Percentiles rank a stretch among this genome's conserved stretches.
These are phyloP conservation scores for Heliothis subflexa DNA, from an alignment of 1,140 invertebrate genomes.

Conservation along the genomic window DNA sequence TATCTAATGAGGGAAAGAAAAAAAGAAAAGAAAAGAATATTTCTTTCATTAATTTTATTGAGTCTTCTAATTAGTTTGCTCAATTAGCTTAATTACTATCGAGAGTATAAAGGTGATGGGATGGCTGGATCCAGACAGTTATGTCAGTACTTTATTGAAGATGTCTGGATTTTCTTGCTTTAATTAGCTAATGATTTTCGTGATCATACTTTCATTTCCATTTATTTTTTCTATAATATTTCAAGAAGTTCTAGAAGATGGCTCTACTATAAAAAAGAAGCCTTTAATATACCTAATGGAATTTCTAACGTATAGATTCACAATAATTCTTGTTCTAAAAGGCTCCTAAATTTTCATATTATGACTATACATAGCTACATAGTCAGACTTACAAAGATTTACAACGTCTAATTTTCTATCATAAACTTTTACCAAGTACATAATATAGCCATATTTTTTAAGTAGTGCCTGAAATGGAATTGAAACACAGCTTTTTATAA, in stretches of 20 bases:
- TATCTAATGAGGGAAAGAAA: slow-evolving; percentile 20
- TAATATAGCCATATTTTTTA: no score
- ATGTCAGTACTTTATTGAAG: slow-evolving; percentile 9
- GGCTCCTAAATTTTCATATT: no score
- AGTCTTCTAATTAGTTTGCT: slow-evolving; percentile 32
- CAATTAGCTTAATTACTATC: slow-evolving; percentile 40
- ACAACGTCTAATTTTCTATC: no score
- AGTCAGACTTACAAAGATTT: no score
- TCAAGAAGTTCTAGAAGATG: neutral
- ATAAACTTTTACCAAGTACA: no score
- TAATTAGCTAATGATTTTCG: slow-evolving; percentile 28
- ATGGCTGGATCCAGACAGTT: slow-evolving; percentile 16
- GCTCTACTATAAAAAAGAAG: no score
- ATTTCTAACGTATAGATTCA: no score
- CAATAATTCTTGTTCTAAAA: no score
- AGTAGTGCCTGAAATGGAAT: no score
- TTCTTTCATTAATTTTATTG: slow-evolving; percentile 38
- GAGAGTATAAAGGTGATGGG: slow-evolving; percentile 3
- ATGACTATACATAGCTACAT: no score
- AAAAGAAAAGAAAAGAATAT: slow-evolving; percentile 5
- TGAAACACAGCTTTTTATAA: no score
- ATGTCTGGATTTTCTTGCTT: slow-evolving; percentile 2
- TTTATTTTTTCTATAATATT: neutral
- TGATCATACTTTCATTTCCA: neutral
- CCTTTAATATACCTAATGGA: no score